Evolutionary conservation across 2,888 invertebrate species (phyloP), one percentile per base, ranked within the genome.

Genomic region (Mechanitis mazaeus): DNA sequence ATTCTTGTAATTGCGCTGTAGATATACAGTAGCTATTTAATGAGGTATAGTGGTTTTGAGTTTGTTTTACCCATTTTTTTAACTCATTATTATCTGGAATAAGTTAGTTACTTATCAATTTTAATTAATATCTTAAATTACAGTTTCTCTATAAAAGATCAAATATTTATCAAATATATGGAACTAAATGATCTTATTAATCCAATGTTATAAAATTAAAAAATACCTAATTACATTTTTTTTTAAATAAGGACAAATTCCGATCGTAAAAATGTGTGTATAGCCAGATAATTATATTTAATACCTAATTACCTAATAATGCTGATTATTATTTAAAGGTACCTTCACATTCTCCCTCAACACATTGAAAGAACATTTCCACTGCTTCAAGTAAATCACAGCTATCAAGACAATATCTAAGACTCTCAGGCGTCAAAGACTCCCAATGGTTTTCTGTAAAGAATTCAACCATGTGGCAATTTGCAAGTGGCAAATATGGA

Each of bases 391-490:
- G 73, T 0, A 91, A 72, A 3, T 90, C 83, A 47, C 79, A 68
- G 0, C 71, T 64, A 28, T 90, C 79, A 6, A 94, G 78, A 72
- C 93, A 91, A 1, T 75, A 69, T 72, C 84, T 88, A 20, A 96
- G 81, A 0, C 79, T 68, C 9, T 70, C 65, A 0, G 95, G 93
- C 11, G 96, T 74, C 64, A 91, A 88, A 3, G 72, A 90, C 0
- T 91, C 77, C 94, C 94, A 96, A 61, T 94, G 92, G 54, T 92
- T 83, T 9, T 93, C 85, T 0, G 94, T 94, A 55, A 96, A 69
- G 62, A 87, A 87, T 64, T 89, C 88, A 0, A 89, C 95, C 92
- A 96, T 94, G 77, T 96, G 96, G 69, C 94, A 94, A 78, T 95
- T 95, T 0, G 93, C 92, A 38, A 96, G 80, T 0, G 92, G 89